Evolutionary conservation across 2,797 vertebrate genomes (phyloP).

Genomic region (Cercopithecus petaurista): DNA sequence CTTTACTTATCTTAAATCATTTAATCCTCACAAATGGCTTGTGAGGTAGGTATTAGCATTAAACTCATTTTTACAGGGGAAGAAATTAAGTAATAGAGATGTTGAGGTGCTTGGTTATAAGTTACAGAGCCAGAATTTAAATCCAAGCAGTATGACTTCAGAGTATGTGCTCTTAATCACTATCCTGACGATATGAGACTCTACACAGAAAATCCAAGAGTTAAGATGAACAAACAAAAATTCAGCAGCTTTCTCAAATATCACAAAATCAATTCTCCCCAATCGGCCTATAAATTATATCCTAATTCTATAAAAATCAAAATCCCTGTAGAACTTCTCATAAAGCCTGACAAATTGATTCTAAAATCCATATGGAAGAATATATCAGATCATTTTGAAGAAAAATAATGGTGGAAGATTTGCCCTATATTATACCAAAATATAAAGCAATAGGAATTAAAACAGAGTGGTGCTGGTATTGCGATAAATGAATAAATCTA

Average conservation of each 20-base stretch:
- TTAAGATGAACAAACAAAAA: constrained; percentile 27
- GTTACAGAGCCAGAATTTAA: neutral
- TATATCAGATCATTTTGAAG: neutral
- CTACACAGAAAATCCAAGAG: neutral
- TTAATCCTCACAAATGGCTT: neutral
- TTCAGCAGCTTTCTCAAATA: neutral
- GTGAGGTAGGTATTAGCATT: neutral
- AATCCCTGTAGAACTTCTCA: neutral
- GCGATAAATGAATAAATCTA: neutral
- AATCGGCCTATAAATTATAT: neutral
- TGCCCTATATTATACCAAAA: neutral
- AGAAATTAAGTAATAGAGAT: neutral
- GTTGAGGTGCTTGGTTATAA: neutral
- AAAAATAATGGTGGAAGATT: neutral
- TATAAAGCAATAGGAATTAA: neutral
- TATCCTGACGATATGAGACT: neutral
- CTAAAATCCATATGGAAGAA: constrained; percentile 36
- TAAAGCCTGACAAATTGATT: neutral
- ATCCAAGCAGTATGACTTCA: neutral
- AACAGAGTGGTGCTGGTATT: neutral
- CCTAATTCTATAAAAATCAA: neutral
- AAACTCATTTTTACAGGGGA: neutral
- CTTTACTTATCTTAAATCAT: constrained; percentile 20
- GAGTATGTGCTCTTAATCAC: neutral
- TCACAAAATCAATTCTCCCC: neutral